Percentiles rank a stretch among this genome's conserved stretches.
phyloP scores from a whole-genome alignment of 2,113 vertebrate genomes.

The Corythornis madagascariensis region DNA sequence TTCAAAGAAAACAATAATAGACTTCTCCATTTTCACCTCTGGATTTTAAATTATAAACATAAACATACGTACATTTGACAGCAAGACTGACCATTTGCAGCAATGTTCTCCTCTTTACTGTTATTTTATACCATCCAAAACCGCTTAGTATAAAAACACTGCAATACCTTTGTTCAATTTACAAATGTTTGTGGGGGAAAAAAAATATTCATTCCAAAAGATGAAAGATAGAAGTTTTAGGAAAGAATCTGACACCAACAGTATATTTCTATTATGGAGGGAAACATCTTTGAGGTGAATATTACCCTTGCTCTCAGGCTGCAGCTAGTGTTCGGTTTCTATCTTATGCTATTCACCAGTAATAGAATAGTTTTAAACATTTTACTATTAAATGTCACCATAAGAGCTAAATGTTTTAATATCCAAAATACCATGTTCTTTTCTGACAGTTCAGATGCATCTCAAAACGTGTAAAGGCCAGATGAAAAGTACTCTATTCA shows the following conservation, averaged over 20 bases:
- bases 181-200: background rate
- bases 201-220: conserved; percentile 9
- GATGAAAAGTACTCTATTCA: background rate
- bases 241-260: conserved; percentile 15
- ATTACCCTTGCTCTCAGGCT: background rate
- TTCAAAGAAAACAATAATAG: conserved; percentile 34
- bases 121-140: conserved; percentile 29
- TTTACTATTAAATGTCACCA: conserved; percentile 43
- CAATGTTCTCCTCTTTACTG: background rate
- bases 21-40: conserved; percentile 20
- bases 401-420: conserved; percentile 41
- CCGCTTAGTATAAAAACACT: background rate
- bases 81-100: conserved; percentile 49
- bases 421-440: conserved; percentile 17
- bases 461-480: conserved; percentile 26
- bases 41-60: conserved; percentile 37
- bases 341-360: conserved; percentile 10
- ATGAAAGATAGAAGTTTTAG: conserved; percentile 6
- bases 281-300: background rate
- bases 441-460: conserved; percentile 41
- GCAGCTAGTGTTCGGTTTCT: background rate
- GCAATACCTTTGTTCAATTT: background rate
- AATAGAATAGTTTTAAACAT: conserved; percentile 10
- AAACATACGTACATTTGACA: background rate
- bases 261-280: background rate